Evolutionary conservation across 2,888 invertebrate genomes (phyloP).

Genomic region (Parapristionchus giblindavisi): DNA sequence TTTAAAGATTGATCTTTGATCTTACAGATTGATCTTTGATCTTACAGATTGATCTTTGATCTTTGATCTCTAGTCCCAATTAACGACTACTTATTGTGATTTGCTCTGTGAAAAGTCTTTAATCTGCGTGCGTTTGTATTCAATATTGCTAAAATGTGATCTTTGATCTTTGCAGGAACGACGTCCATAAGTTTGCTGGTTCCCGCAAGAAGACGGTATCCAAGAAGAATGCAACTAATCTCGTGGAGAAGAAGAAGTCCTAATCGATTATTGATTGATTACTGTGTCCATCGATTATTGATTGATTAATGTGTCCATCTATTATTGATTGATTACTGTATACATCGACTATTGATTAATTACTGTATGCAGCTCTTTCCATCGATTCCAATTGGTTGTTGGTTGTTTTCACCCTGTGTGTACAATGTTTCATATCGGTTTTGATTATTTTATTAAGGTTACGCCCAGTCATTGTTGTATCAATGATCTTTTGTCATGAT

Average conservation of each 20-base stretch:
- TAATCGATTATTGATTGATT: not conserved
- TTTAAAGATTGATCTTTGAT: not conserved
- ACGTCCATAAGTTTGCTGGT: constrained; percentile 11
- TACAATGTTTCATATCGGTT: too few species aligned
- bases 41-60: not conserved
- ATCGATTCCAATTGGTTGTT: too few species aligned
- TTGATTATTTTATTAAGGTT: too few species aligned
- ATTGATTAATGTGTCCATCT: not conserved
- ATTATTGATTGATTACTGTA: too few species aligned
- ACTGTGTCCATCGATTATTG: not conserved
- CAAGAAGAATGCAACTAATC: constrained; percentile 25
- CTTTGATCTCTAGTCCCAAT: not conserved
- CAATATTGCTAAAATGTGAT: not conserved
- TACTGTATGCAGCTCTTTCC: too few species aligned
- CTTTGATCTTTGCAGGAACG: constrained; percentile 28
- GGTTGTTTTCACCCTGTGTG: too few species aligned
- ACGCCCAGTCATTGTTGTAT: too few species aligned
- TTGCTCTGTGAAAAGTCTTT: too few species aligned
- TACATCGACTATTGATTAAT: too few species aligned
- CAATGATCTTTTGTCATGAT: too few species aligned
- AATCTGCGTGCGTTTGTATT: too few species aligned
- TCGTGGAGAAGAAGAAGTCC: constrained; percentile 35
- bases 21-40: not conserved
- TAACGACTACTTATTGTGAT: too few species aligned
- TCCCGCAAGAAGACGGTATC: constrained; percentile 33